Base-by-base conservation (phyloP, 1,140 invertebrate species). In the Euglossa dilemma region DNA sequence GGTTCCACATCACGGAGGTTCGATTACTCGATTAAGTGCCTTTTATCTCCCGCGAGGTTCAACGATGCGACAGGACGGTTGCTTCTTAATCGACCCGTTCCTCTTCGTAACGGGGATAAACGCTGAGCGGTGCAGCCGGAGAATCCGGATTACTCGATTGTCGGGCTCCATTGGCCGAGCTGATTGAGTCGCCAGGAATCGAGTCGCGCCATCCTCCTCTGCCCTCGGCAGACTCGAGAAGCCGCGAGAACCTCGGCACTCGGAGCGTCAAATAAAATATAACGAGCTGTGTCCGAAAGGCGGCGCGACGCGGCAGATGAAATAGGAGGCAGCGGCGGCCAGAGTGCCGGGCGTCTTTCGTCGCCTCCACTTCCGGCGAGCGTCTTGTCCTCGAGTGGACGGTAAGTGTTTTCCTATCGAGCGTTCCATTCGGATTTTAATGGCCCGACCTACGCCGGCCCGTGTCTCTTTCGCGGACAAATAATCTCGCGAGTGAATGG, bases 111-210 rank as follows among this genome's bases (percentile, higher is more conserved):
- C 25, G 16, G 69, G 23, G 57, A 70, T 47, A 71, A 87, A 81
- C 64, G 83, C 50, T 50, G 82, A 84, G 54, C 75, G 74, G 67
- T 63, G 84, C 76, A 87, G 36, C 59, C 78, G 69, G 69, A 36
- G 25, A 63, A 57, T 76, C 78, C 66, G 78, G 83, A 85, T 88
- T 88, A 87, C 86, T 78, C 87, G 87, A 87, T 89, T 80, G 86
- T 87, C 83, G 83, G 85, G 87, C 85, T 86, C 73, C 80, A 89
- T 89, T 89, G 86, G 80, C 84, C 71, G 84, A 74, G 86, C 86
- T 87, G 87, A 89, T 89, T 88, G 87, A 88, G 88, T 89, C 86
- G 67, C 75, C 76, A 86, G 76, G 84, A 89, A 88, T 87, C 84
- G 76, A 47, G 84, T 45, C 16, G 20, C 50, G 36, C 36, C 7